Evolutionary conservation across 2,797 vertebrate species (phyloP), one percentile per base, ranked within the genome.

Genomic region (Octomys mimax): DNA sequence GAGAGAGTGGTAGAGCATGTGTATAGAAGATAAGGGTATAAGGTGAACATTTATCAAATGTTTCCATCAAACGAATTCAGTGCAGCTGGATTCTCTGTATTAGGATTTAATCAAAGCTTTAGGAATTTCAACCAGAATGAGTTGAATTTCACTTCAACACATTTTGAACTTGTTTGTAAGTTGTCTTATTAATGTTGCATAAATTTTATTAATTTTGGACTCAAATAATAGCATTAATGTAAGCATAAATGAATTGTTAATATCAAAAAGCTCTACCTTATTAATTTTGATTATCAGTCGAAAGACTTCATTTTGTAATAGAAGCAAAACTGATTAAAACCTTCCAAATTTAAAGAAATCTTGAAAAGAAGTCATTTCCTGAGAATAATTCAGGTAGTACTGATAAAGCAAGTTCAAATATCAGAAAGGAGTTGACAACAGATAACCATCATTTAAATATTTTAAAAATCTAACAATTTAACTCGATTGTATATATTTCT

Each of bases 1-100:
- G 2, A 92, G 1, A 18, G 18, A 93, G 57, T 5, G 62, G n/a
- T 24, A 14, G 1, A 11, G 24, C 94, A 78, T 21, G 78, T 90
- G 11, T 42, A 77, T 2, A 66, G 54, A 91, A 79, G 22, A 68
- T 97, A 92, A 86, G 64, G 0, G 52, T 80, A 42, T 92, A 89
- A 96, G 5, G 19, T 88, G 91, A 97, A 75, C 64, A 31, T 66
- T 93, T 97, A 94, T 86, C 95, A 82, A 95, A 54, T 66, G 79
- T 96, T 96, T 98, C 96, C 4, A 95, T 97, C 52, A 93, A 19
- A 54, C 96, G 94, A 97, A 96, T 93, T 96, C 80, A 95, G n/a
- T 33, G 59, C 31, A 95, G 86, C 88, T 70, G 22, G 11, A 52
- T 92, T 46, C 97, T 95, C 84, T 71, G 83, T 88, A 31, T 59